Evolutionary conservation across 2,888 invertebrate genomes (phyloP).

Genomic region (Cyclophora punctaria): DNA sequence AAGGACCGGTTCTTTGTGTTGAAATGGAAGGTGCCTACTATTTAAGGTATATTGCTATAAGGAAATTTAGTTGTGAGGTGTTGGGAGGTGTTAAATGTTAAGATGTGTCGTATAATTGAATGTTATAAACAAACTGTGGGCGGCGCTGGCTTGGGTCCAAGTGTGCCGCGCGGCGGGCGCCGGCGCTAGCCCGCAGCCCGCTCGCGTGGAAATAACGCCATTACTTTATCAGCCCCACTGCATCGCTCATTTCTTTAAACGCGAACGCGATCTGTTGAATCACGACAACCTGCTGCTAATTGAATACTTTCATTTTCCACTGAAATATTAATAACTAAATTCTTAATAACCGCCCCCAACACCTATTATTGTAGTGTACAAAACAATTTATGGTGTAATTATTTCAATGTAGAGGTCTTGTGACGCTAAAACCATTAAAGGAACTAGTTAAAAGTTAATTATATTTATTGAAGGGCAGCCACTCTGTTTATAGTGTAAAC

Average conservation of each 20-base stretch:
- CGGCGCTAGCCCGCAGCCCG: constrained; percentile 46
- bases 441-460: too few relatives aligned
- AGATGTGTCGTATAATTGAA: constrained; percentile 31
- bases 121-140: constrained; percentile 66
- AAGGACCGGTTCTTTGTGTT: neutral
- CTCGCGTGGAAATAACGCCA: constrained; percentile 40
- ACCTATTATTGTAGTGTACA: too few relatives aligned
- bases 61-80: constrained; percentile 3
- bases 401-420: too few relatives aligned
- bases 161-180: constrained; percentile 44
- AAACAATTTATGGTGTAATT: too few relatives aligned
- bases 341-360: too few relatives aligned
- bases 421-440: too few relatives aligned
- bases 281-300: too few relatives aligned
- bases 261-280: constrained; percentile 13
- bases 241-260: constrained; percentile 26
- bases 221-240: constrained; percentile 38
- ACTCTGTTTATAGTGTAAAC: constrained; percentile 35
- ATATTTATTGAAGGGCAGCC: too few relatives aligned
- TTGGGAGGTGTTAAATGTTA: constrained; percentile 25
- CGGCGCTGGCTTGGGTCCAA: constrained; percentile 57
- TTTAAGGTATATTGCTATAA: constrained; percentile 2
- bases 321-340: too few relatives aligned
- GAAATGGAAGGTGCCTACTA: too few relatives aligned
- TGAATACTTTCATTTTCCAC: too few relatives aligned